Evolutionary conservation across 1,140 invertebrate genomes (phyloP).

Genomic region (Pogonognathellus flavescens): DNA sequence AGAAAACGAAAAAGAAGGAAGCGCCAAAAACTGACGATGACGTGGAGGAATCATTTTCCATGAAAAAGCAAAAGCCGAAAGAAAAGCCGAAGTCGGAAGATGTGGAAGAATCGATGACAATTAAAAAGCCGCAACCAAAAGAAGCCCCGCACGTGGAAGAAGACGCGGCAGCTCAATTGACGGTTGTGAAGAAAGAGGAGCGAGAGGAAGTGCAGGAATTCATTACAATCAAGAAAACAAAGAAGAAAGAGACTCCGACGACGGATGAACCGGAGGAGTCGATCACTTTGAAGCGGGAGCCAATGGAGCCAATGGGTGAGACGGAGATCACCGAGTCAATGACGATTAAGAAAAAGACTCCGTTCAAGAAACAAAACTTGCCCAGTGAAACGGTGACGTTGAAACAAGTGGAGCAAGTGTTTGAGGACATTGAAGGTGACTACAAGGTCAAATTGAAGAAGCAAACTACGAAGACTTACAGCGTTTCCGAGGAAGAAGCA

Average conservation of each 20-base stretch:
- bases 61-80: constrained; percentile 60
- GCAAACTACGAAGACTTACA: constrained; percentile 55
- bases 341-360: constrained; percentile 56
- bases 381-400: constrained; percentile 66
- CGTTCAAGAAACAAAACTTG: constrained; percentile 58
- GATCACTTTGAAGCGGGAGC: constrained; percentile 66
- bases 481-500: constrained; percentile 67
- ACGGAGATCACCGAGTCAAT: constrained; percentile 61
- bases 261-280: constrained; percentile 72
- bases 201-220: constrained; percentile 24
- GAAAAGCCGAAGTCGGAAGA: constrained; percentile 26
- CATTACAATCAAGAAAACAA: constrained; percentile 51
- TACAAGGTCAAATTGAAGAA: constrained; percentile 65
- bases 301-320: constrained; percentile 48
- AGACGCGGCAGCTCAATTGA: neutral
- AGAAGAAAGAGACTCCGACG: neutral
- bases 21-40: constrained; percentile 60
- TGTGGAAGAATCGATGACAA: constrained; percentile 8
- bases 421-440: constrained; percentile 67
- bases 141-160: constrained; percentile 68
- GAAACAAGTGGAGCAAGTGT: constrained; percentile 65
- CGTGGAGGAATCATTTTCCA: constrained; percentile 60
- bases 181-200: neutral
- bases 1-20: constrained; percentile 57
- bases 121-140: constrained; percentile 51